Percentiles rank a stretch among this genome's conserved stretches.
These are phyloP conservation scores for Phalanger gymnotis DNA, from an alignment of 2,797 vertebrate genomes.

Conservation along the genomic window DNA sequence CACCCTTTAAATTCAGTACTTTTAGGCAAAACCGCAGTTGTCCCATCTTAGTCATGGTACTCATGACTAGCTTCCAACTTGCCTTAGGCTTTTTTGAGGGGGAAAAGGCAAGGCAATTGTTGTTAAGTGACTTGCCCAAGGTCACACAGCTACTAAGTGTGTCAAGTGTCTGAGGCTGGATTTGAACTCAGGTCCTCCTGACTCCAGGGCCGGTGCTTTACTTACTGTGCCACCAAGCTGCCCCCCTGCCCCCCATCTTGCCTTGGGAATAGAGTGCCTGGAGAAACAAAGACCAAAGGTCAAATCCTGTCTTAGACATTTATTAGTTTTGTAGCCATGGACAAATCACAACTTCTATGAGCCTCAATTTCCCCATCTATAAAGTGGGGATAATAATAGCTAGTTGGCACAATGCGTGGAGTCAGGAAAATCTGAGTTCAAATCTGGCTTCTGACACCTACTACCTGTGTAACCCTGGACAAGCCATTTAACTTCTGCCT, in stretches of 20 bases:
- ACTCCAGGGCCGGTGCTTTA: too few species aligned
- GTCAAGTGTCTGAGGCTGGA: too few species aligned
- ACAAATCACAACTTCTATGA: background rate
- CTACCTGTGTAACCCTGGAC: background rate
- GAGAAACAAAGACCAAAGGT: too few species aligned
- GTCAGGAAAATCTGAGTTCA: background rate
- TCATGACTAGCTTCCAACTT: background rate
- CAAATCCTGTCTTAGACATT: background rate
- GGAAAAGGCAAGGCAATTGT: too few species aligned
- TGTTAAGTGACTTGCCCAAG: too few species aligned
- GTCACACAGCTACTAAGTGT: too few species aligned
- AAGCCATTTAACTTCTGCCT: background rate
- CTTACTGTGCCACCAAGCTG: too few species aligned
- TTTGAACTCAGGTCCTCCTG: too few species aligned
- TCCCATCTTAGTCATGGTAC: background rate
- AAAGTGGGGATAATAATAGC: background rate
- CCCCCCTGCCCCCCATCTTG: background rate
- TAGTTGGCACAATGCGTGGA: background rate
- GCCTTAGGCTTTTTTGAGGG: too few species aligned
- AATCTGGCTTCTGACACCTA: background rate
- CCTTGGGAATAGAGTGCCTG: background rate
- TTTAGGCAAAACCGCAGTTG: background rate
- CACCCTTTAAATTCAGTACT: background rate
- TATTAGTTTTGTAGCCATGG: background rate
- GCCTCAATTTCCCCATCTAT: background rate